Conservation (phyloP, 2,113 vertebrate genomes). For the Tachuris rubrigastra region DNA sequence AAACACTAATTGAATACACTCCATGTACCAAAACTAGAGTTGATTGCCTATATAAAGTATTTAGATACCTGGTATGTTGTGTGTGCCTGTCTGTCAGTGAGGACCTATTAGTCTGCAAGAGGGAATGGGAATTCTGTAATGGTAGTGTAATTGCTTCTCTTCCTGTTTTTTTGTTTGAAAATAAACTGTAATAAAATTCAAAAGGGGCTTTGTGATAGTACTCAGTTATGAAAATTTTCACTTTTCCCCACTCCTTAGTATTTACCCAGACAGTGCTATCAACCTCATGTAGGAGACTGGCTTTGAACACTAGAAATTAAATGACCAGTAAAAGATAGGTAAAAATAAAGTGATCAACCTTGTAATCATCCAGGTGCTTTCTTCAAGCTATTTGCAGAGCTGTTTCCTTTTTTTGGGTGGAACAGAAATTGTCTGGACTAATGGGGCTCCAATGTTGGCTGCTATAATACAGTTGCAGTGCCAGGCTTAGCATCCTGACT, state of each 20-base stretch:
- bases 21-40: neutral
- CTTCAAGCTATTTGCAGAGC: neutral
- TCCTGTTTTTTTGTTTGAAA: neutral
- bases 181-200: neutral
- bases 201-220: neutral
- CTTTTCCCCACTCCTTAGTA: neutral
- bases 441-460: neutral
- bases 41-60: neutral
- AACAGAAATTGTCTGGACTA: neutral
- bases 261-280: neutral
- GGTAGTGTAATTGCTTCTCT: neutral
- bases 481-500: neutral
- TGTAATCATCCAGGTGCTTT: neutral
- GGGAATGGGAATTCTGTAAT: neutral
- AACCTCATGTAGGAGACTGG: neutral
- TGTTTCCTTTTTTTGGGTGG: neutral
- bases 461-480: neutral
- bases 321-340: neutral
- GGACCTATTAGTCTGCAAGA: neutral
- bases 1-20: neutral
- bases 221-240: neutral
- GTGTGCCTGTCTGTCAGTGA: neutral
- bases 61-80: neutral
- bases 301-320: neutral
- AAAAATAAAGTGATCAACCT: neutral